Base-by-base conservation (phyloP, 1,140 invertebrate species). In the Hycleus cichorii region DNA sequence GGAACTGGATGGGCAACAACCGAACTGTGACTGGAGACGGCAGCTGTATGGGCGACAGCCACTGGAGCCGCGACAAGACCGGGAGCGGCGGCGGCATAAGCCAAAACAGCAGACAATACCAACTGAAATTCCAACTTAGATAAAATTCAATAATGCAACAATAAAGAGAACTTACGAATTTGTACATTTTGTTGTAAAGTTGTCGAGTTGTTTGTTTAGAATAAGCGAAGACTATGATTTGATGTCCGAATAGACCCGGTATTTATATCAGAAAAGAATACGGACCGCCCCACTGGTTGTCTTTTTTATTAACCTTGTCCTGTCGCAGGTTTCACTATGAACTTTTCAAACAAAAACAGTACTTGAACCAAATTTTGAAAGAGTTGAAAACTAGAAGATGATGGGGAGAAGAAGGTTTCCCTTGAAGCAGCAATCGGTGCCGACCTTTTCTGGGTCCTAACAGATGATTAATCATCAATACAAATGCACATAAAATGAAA, bases 41-140 rank as follows among this genome's bases (percentile, higher is more conserved):
- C 76, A 50, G 80, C 75, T 47, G 77, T 68, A 60, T 80, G 79
- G 40, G 52, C 62, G 18, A 64, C 52, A 11, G 78, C 78, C 62
- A 79, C 62, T 42, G 73, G 73, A 25, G 72, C 69, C 12, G 77
- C 62, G 3, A 78, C 65, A 45, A 77, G 48, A 44, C 76, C 69
- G 54, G 76, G 72, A 52, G 76, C 76, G 65, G 76, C 77, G 42
- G 75, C 74, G 52, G 78, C 79, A 65, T 75, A 78, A 57, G 80
- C 79, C 68, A 81, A 68, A 63, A 81, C 60, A 57, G 77, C 76
- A 49, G 32, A 74, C 69, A 69, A 80, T 73, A 55, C 74, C 73
- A 51, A 79, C 62, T 77, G 79, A 68, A 10, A 66, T 63, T 59
- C 18, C 18, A 10, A 26, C 9, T 40, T 8, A 56, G 12, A 57